A percentile compares a stretch with the other conserved stretches of the same genome.
Conservation (phyloP, 2,113 vertebrate genomes). For the Porphyrio hochstetteri region DNA sequence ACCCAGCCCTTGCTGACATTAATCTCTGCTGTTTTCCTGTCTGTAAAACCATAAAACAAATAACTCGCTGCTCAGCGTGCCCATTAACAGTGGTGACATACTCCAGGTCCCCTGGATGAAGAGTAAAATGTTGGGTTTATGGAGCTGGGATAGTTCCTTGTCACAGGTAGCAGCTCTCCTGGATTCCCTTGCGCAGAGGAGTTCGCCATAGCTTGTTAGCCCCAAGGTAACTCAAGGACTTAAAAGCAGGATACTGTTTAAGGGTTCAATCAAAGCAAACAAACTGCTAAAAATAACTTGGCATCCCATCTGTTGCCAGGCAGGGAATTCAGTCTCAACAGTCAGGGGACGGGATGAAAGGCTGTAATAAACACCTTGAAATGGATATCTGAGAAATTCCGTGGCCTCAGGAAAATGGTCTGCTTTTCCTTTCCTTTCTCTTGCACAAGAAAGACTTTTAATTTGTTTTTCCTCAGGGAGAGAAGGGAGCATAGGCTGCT, state of each 20-base stretch:
- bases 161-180: neutral
- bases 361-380: conserved; percentile 47
- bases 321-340: neutral
- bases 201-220: neutral
- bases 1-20: neutral
- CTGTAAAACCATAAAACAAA: neutral
- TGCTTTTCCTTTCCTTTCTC: conserved; percentile 21
- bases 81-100: accelerated
- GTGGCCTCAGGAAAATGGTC: neutral
- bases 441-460: neutral
- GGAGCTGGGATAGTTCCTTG: neutral
- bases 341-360: conserved; percentile 31
- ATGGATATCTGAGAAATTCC: conserved; percentile 37
- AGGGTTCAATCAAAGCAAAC: conserved; percentile 43
- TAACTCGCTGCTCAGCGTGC: accelerated
- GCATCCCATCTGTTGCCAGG: conserved; percentile 30
- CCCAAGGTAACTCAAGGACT: neutral
- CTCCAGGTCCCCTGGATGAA: neutral
- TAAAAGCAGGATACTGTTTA: neutral
- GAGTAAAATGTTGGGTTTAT: accelerated
- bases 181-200: neutral
- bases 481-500: neutral
- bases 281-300: conserved; percentile 43
- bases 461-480: neutral
- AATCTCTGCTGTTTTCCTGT: neutral